phyloP scores from a whole-genome alignment of 1,140 invertebrate species.

The Solenopsis fugax region DNA sequence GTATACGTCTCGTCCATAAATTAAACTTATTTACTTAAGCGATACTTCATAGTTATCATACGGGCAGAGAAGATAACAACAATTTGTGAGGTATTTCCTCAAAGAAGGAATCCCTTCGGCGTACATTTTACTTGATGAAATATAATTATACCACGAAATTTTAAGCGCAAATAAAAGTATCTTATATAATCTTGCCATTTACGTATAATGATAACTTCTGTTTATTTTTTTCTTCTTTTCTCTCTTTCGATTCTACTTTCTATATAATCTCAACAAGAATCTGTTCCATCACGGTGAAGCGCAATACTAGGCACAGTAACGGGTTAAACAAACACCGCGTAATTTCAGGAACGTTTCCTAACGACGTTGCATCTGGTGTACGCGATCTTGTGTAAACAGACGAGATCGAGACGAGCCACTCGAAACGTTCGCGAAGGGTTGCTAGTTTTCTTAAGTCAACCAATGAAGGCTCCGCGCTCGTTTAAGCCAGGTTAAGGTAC shows the following conservation, averaged over 20 bases:
- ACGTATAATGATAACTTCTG: neutral
- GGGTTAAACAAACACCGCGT: constrained; percentile 76
- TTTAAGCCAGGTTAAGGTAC: constrained; percentile 70
- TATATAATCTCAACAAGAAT: constrained; percentile 42
- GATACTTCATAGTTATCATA: constrained; percentile 10
- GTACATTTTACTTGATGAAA: neutral
- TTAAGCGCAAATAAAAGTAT: neutral
- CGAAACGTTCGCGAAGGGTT: constrained; percentile 74
- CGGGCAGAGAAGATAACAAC: neutral
- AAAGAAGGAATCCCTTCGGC: neutral
- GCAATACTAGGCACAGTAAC: constrained; percentile 57
- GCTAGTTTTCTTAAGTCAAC: constrained; percentile 75
- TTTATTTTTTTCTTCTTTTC: neutral
- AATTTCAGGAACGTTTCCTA: constrained; percentile 68
- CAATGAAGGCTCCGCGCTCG: constrained; percentile 51
- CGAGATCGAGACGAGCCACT: constrained; percentile 74
- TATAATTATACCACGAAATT: neutral
- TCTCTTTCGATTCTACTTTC: neutral
- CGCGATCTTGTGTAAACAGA: constrained; percentile 74
- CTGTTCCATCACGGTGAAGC: constrained; percentile 43
- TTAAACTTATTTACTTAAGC: constrained; percentile 25
- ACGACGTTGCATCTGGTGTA: constrained; percentile 75
- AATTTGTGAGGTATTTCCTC: neutral
- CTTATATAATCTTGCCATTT: neutral
- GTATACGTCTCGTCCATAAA: constrained; percentile 32